Evolutionary conservation across 2,113 vertebrate species (phyloP), one percentile per base, ranked within the genome.

Genomic region (Dromas ardeola): DNA sequence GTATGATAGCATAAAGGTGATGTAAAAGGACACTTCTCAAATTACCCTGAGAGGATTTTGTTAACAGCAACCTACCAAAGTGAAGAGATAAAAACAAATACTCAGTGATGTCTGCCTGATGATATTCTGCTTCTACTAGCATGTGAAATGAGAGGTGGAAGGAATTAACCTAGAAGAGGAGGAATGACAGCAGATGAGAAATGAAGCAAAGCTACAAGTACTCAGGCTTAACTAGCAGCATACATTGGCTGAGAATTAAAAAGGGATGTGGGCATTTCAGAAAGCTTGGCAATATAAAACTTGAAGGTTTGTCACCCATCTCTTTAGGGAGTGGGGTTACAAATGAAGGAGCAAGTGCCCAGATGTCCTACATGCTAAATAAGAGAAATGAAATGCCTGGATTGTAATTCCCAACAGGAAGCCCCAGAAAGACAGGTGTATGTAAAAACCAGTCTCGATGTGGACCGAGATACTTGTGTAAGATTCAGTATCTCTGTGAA

Each of bases 71-170:
- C 66, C 84, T 70, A 81, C 17, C 32, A 59, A 86, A 95, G 38
- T 93, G 83, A 95, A 83, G 63, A 88, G 85, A 88, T 27, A 96
- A 86, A 97, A 92, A 86, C 90, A 96, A 93, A 97, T 92, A 93
- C 59, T 83, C 76, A 30, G 38, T 83, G 92, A 83, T 86, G 76
- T 86, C 79, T 95, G 79, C 71, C 90, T 94, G 90, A 88, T 93
- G 79, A 94, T 77, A 92, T 92, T 90, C 63, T 93, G n/a, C 71
- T 88, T 90, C 88, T 95, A 40, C 78, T 73, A 90, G 61, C 58
- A 85, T 80, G 78, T 88, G 90, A 94, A 96, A 93, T 76, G 79
- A 91, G 90, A 96, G 81, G 90, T 90, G 93, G 76, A 97, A 95
- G 67, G 71, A 95, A 97, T 94, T 92, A 97, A 94, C 90, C 95